These are phyloP conservation scores for Odocoileus virginianus DNA, from an alignment of 2,113 vertebrate species.

Conservation along the genomic window DNA sequence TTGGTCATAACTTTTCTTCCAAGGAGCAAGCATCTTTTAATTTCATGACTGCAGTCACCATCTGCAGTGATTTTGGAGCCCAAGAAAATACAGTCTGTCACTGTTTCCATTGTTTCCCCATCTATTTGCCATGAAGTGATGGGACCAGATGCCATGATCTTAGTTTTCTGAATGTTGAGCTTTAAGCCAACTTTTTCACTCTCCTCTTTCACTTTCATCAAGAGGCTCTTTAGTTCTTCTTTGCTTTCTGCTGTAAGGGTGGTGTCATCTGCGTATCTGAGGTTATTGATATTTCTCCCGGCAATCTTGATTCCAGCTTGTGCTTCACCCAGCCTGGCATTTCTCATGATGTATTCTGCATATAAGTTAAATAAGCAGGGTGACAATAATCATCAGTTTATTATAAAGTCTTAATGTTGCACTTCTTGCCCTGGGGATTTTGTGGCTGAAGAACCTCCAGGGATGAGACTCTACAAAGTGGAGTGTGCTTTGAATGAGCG, in stretches of 20 bases:
- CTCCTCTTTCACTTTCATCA: not conserved
- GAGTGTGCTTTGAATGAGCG: not conserved
- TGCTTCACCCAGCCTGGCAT: fast-evolving
- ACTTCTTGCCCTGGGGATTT: not conserved
- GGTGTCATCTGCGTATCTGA: not conserved
- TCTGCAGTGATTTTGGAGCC: not conserved
- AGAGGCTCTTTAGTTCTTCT: not conserved
- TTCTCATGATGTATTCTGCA: not conserved
- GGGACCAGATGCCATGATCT: not conserved
- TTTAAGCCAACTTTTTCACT: not conserved
- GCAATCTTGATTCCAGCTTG: not conserved
- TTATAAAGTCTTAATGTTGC: not conserved
- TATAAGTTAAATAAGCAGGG: not conserved
- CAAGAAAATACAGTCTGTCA: not conserved
- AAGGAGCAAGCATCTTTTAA: not conserved
- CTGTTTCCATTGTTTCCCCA: not conserved
- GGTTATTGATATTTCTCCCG: not conserved
- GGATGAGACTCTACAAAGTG: not conserved
- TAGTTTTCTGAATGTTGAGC: not conserved
- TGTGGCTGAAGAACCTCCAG: not conserved
- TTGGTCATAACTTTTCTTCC: not conserved
- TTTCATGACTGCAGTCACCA: not conserved
- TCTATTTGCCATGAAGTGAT: not conserved
- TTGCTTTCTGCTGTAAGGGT: not conserved
- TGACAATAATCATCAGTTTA: not conserved